These are phyloP conservation scores for Sebastes matsubarae DNA, from an alignment of 2,797 vertebrate genomes.

Conservation along the genomic window DNA sequence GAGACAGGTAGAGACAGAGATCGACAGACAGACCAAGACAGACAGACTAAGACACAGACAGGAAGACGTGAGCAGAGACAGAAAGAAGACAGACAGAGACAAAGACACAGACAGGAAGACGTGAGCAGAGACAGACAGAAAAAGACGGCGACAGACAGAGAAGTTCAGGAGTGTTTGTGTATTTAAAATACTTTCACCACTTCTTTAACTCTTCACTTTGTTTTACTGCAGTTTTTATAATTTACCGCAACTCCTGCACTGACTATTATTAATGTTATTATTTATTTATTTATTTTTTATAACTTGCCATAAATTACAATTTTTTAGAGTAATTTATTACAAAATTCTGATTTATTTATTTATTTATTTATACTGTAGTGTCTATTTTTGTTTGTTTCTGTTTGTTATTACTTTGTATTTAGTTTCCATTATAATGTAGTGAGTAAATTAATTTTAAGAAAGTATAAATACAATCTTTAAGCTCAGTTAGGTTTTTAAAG, in stretches of 20 bases:
- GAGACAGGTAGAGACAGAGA: background rate
- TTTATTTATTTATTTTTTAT: background rate
- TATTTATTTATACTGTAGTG: background rate
- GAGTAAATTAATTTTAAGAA: background rate
- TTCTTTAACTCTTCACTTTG: background rate
- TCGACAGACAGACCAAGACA: background rate
- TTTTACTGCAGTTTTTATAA: background rate
- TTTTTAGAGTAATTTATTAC: background rate
- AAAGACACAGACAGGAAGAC: too few relatives aligned
- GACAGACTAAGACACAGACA: background rate
- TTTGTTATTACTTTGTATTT: background rate
- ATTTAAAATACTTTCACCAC: background rate
- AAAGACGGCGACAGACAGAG: background rate
- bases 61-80: background rate
- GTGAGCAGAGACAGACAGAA: background rate
- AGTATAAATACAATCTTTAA: background rate
- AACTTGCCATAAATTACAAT: background rate
- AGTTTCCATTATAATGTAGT: background rate
- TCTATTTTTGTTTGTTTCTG: background rate
- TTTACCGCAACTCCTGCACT: background rate
- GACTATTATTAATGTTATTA: background rate
- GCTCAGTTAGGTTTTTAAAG: background rate
- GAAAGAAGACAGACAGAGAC: too few relatives aligned
- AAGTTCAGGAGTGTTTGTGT: background rate
- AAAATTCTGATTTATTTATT: background rate